Percentiles rank a stretch among this genome's conserved stretches.
Conservation (phyloP, 2,113 vertebrate genomes). For the Typhlomys cinereus region DNA sequence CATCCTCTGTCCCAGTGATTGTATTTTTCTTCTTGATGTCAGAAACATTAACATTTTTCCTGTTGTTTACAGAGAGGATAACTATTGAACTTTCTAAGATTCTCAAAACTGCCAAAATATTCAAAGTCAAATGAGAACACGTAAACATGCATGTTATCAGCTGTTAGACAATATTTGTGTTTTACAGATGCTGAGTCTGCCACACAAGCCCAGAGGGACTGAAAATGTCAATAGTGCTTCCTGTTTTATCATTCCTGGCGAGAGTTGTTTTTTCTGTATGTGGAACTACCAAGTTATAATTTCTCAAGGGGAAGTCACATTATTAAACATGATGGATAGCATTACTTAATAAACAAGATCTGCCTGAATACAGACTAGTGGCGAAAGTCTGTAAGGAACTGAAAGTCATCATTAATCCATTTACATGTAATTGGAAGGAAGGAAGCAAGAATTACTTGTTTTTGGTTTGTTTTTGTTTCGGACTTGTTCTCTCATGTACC, state of each 20-base stretch:
- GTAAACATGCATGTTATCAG: conserved; percentile 58
- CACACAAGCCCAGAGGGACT: conserved; percentile 31
- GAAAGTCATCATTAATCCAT: conserved; percentile 29
- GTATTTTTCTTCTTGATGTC: conserved; percentile 9
- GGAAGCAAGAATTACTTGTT: neutral
- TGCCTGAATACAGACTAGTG: neutral
- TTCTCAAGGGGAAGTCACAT: conserved; percentile 29
- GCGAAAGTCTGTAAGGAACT: conserved; percentile 44
- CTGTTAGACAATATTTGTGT: conserved; percentile 50
- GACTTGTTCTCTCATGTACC: too few species aligned
- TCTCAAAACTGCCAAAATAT: conserved; percentile 53
- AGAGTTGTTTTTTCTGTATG: conserved; percentile 38
- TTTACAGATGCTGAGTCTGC: conserved; percentile 38
- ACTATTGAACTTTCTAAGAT: conserved; percentile 48
- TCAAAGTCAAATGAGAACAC: conserved; percentile 47
- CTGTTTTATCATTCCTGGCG: conserved; percentile 51
- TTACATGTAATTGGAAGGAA: neutral
- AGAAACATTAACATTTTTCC: neutral
- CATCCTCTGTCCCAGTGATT: conserved; percentile 7
- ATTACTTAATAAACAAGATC: conserved; percentile 25
- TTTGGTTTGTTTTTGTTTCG: too few species aligned
- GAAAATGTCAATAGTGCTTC: conserved; percentile 39
- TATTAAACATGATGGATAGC: conserved; percentile 52
- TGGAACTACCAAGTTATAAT: conserved; percentile 43
- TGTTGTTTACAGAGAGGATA: conserved; percentile 17